A percentile compares a stretch with the other conserved stretches of the same genome.
phyloP scores from a whole-genome alignment of 2,888 invertebrate genomes.

The Ariolimax columbianus region DNA sequence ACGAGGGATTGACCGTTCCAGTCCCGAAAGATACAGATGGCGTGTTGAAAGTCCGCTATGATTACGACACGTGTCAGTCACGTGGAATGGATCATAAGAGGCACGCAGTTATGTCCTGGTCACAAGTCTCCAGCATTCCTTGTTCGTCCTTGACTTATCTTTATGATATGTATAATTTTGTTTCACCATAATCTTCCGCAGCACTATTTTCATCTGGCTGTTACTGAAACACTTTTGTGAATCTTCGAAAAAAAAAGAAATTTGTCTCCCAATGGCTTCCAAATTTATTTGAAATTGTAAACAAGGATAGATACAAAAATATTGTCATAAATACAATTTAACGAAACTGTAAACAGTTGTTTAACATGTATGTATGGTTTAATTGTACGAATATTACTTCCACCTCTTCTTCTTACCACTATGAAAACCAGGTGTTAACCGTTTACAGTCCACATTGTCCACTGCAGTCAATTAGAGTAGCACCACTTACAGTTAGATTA shows the following conservation, averaged over 20 bases:
- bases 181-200: background rate
- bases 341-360: no score
- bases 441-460: no score
- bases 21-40: constrained; percentile 36
- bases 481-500: no score
- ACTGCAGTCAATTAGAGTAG: no score
- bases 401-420: no score
- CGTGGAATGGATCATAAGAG: constrained; percentile 50
- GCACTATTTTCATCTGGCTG: background rate
- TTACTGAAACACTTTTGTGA: background rate
- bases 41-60: constrained; percentile 23
- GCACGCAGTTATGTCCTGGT: constrained; percentile 2
- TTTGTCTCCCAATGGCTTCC: no score
- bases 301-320: no score
- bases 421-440: no score
- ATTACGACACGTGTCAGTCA: constrained; percentile 34
- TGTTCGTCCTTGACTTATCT: constrained; percentile 43
- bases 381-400: no score
- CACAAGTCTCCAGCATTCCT: constrained; percentile 24
- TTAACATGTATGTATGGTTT: no score
- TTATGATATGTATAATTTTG: constrained; percentile 38
- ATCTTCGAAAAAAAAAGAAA: background rate
- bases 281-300: no score
- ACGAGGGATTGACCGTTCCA: constrained; percentile 40
- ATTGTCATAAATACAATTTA: no score